Base-by-base conservation (phyloP, 1,140 invertebrate species). In the Drosophila mojavensis region DNA sequence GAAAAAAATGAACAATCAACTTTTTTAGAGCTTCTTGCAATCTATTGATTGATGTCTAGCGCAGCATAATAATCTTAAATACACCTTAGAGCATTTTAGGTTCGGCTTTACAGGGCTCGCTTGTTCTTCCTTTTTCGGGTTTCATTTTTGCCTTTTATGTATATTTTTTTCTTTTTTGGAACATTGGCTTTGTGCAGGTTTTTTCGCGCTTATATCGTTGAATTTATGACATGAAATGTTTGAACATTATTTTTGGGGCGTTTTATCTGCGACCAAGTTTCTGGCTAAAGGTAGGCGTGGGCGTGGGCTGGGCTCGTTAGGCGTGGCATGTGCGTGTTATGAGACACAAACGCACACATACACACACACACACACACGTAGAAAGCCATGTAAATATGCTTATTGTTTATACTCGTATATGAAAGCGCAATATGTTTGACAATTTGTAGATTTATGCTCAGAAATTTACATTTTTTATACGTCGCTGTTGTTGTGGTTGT, bases 181-280 rank as follows among this genome's bases (percentile, higher is more conserved):
- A 11, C 62, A 51, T 77, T 75, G 63, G 66, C 78, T 70, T 81
- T 85, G 59, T 67, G 67, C 76, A 72, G 71, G 64, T 81, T 78
- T 84, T 78, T 81, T 81, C 74, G 83, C 75, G 82, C 75, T 82
- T 82, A 73, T 73, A 77, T 77, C 79, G 82, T 88, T 83, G 88
- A 86, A 88, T 86, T 86, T 86, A 86, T 86, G 82, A 82, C 82
- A 82, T 65, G 76, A 78, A 86, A 86, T 82, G 76, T 88, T 82
- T 85, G 68, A 78, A 78, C 73, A 81, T 85, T 85, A 84, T 78
- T 65, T 76, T 81, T 81, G 54, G 77, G 81, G 11, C 2, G 43
- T 61, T 50, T 71, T 84, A 84, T 84, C 81, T 70, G 78, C 77
- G 64, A 50, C 63, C 76, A 72, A 62, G 66, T 67, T 67, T 20